These are phyloP conservation scores for Clarias macrocephalus DNA, from an alignment of 2,113 vertebrate species.

Conservation along the genomic window DNA sequence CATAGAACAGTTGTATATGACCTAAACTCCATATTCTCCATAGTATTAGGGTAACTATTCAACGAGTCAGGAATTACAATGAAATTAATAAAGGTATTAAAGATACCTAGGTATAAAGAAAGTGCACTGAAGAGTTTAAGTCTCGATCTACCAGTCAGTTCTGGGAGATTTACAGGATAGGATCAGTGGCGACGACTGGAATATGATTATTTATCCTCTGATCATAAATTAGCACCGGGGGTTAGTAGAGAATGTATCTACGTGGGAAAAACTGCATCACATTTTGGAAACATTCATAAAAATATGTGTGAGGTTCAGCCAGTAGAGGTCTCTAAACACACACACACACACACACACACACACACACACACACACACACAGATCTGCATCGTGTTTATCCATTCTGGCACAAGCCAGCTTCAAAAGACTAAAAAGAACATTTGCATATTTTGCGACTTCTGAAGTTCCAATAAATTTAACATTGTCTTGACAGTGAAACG, in stretches of 20 bases:
- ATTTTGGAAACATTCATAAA: neutral
- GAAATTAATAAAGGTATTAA: neutral
- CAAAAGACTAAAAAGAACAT: neutral
- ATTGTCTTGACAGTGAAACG: neutral
- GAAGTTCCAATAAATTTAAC: constrained; percentile 18
- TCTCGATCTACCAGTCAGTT: neutral
- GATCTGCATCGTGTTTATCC: constrained; percentile 7
- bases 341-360: neutral
- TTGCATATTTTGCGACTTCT: constrained; percentile 16
- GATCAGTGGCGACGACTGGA: neutral
- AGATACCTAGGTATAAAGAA: neutral
- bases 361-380: neutral
- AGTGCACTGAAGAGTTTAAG: neutral
- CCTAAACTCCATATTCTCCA: neutral
- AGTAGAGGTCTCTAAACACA: constrained; percentile 34
- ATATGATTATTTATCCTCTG: neutral
- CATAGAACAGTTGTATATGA: neutral
- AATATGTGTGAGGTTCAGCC: constrained; percentile 6
- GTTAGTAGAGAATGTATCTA: neutral
- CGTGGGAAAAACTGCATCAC: neutral
- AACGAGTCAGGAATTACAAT: neutral
- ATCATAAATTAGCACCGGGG: neutral
- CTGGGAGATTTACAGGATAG: neutral
- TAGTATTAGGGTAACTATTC: neutral
- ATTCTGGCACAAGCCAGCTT: neutral